A percentile compares a stretch with the other conserved stretches of the same genome.
Evolutionary conservation across 2,113 vertebrate species (phyloP).

Genomic region (Bombycilla garrulus): DNA sequence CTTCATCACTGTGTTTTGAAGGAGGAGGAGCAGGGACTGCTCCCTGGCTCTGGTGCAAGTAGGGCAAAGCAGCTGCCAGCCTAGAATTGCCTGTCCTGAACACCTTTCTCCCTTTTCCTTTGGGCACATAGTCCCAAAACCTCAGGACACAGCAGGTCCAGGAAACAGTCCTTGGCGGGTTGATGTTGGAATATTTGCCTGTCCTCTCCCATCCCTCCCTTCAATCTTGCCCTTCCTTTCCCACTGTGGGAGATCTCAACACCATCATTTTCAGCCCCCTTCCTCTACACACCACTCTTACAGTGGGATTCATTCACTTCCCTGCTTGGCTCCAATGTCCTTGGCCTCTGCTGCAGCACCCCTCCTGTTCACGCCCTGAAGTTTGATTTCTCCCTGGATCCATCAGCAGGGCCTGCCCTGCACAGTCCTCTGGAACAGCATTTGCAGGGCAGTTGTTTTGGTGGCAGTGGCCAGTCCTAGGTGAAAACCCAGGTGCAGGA

Average conservation of each 20-base stretch:
- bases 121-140: neutral
- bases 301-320: neutral
- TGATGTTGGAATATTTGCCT: neutral
- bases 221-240: neutral
- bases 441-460: neutral
- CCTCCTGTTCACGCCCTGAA: neutral
- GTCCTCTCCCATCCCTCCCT: neutral
- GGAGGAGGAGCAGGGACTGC: neutral
- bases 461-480: neutral
- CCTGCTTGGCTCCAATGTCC: neutral
- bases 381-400: neutral
- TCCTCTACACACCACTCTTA: neutral
- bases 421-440: neutral
- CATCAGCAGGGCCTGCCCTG: neutral
- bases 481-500: neutral
- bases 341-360: neutral
- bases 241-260: neutral
- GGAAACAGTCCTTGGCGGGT: neutral
- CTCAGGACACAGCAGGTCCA: neutral
- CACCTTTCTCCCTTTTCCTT: neutral
- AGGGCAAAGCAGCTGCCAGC: neutral
- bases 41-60: neutral
- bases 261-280: neutral
- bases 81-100: neutral
- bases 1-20: accelerated